Conservation (phyloP, 92 coral and sea anemone species). For the Blastomussa wellsi region DNA sequence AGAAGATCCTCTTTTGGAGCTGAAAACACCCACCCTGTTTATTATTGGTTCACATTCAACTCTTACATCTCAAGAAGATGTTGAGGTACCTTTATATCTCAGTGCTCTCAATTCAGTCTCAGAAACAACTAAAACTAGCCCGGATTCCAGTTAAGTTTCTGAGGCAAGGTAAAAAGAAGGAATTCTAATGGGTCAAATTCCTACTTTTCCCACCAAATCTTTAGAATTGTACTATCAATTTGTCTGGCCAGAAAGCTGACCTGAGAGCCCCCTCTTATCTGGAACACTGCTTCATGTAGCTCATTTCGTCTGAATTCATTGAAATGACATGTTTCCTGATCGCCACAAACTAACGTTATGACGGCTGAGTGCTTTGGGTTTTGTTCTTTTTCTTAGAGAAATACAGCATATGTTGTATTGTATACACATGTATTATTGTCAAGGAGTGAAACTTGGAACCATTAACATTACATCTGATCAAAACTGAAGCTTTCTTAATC, state of each 20-base stretch:
- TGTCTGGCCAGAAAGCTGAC: too few species aligned
- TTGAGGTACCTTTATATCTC: conserved; percentile 70
- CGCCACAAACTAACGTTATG: background rate
- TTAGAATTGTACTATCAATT: too few species aligned
- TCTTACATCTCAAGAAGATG: conserved; percentile 86
- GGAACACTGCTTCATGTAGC: too few species aligned
- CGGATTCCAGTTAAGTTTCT: too few species aligned
- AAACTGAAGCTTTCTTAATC: too few species aligned
- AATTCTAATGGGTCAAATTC: too few species aligned
- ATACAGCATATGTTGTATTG: background rate
- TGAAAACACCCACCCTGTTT: conserved; percentile 93
- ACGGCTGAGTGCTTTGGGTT: background rate
- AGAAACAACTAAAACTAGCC: background rate
- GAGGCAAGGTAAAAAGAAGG: too few species aligned
- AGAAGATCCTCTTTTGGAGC: conserved; percentile 92
- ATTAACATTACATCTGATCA: too few species aligned
- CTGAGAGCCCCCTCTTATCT: too few species aligned
- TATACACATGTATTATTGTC: too few species aligned
- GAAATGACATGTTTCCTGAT: too few species aligned
- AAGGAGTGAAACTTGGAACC: background rate
- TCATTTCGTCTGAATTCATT: background rate
- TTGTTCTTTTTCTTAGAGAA: background rate
- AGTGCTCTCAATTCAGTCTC: background rate
- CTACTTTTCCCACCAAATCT: too few species aligned
- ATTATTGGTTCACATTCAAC: conserved; percentile 92